Conservation (phyloP, 2,113 vertebrate genomes). For the Herpetotheres cachinnans region DNA sequence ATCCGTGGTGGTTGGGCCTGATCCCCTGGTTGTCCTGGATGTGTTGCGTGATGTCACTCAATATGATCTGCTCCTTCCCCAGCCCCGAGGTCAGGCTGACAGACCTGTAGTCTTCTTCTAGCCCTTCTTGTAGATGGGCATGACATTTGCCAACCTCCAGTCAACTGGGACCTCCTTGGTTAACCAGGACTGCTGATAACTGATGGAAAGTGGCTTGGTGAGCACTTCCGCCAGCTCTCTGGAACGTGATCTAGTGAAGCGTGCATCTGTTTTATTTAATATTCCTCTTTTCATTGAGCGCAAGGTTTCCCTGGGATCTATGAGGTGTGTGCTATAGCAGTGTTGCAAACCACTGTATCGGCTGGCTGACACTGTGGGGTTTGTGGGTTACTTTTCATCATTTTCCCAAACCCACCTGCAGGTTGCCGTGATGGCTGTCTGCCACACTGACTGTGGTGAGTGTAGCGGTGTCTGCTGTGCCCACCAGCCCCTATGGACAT, state of each 20-base stretch:
- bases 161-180: too few relatives aligned
- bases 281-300: background rate
- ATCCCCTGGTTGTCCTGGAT: too few relatives aligned
- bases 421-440: fast-evolving
- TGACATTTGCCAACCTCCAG: too few relatives aligned
- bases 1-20: too few relatives aligned
- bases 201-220: too few relatives aligned
- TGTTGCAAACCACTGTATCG: too few relatives aligned
- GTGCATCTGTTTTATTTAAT: background rate
- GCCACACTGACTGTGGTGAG: fast-evolving
- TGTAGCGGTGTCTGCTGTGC: fast-evolving
- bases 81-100: too few relatives aligned
- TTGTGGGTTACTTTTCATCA: background rate
- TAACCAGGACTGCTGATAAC: too few relatives aligned
- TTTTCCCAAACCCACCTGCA: background rate
- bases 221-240: background rate
- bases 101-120: too few relatives aligned
- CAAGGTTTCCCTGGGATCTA: background rate
- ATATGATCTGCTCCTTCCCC: too few relatives aligned
- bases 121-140: too few relatives aligned
- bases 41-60: too few relatives aligned
- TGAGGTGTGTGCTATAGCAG: background rate
- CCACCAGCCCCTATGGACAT: fast-evolving
- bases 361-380: background rate
- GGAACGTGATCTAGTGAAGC: background rate